phyloP scores from a whole-genome alignment of 1,140 invertebrate genomes.

The Drosophila melanogaster region DNA sequence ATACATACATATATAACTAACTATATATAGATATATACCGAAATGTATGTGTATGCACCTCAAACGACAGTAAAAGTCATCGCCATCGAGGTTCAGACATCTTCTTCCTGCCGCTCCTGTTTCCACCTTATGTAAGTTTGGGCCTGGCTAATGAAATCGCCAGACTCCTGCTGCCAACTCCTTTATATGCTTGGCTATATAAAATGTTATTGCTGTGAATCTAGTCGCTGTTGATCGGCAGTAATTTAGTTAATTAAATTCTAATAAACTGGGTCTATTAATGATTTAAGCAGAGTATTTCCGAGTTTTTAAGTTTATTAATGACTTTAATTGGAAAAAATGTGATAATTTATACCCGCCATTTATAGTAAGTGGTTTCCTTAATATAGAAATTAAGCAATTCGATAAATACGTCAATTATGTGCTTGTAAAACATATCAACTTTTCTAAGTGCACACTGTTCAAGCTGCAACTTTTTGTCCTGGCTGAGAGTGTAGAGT shows the following conservation, averaged over 20 bases:
- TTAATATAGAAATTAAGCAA: no score
- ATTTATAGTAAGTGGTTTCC: no score
- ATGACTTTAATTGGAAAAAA: no score
- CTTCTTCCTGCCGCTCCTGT: slow-evolving; percentile 55
- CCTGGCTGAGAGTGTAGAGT: slow-evolving; percentile 14
- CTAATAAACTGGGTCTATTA: no score
- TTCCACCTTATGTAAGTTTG: slow-evolving; percentile 51
- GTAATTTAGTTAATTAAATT: neutral
- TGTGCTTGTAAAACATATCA: no score
- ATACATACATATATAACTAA: slow-evolving; percentile 4
- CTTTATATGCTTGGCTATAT: slow-evolving; percentile 6
- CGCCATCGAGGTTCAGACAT: slow-evolving; percentile 31
- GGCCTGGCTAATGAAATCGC: slow-evolving; percentile 56
- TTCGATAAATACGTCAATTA: no score
- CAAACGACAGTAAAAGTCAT: slow-evolving; percentile 43
- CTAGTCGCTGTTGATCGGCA: neutral
- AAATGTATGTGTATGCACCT: slow-evolving; percentile 6
- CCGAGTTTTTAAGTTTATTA: no score
- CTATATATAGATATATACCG: neutral
- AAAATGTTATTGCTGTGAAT: neutral
- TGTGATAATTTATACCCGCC: no score
- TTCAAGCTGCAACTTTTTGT: neutral
- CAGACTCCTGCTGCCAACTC: slow-evolving; percentile 24
- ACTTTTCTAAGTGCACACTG: no score
- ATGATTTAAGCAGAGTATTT: no score